Evolutionary conservation across 1,140 invertebrate species (phyloP).

Genomic region (Augochlora pura): DNA sequence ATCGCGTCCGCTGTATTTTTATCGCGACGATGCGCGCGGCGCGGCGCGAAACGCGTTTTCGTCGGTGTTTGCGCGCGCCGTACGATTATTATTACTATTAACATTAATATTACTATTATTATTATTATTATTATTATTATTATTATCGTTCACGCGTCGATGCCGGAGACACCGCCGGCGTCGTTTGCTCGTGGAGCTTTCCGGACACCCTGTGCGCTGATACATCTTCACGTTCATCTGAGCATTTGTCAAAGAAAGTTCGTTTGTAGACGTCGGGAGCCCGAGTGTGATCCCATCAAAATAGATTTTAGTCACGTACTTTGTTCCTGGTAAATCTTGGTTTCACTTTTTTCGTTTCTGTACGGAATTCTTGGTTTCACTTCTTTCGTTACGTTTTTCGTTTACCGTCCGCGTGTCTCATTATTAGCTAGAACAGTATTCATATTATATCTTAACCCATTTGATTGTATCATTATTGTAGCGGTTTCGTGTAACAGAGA

Average conservation of each 20-base stretch:
- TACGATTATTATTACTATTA: no score
- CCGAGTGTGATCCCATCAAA: slow-evolving; percentile 35
- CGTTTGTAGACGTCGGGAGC: slow-evolving; percentile 44
- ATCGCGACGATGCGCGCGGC: no score
- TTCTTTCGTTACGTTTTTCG: background rate
- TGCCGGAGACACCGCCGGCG: no score
- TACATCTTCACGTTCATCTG: slow-evolving; percentile 55
- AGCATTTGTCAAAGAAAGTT: slow-evolving; percentile 35
- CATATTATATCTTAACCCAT: background rate
- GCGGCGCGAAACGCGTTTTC: no score
- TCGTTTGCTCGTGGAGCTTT: background rate
- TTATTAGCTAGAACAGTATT: slow-evolving; percentile 57
- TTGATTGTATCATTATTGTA: slow-evolving; percentile 32
- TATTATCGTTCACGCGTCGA: no score
- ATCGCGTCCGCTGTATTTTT: no score
- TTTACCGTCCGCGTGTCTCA: slow-evolving; percentile 42
- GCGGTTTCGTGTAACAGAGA: slow-evolving; percentile 55
- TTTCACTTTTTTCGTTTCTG: background rate
- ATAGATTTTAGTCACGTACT: slow-evolving; percentile 39
- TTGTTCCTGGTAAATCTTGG: background rate
- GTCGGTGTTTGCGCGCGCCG: no score
- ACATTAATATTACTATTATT: no score
- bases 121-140: no score
- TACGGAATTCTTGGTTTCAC: background rate
- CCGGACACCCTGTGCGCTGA: background rate